Conservation (phyloP, 2,113 vertebrate genomes). For the Actenoides hombroni region DNA sequence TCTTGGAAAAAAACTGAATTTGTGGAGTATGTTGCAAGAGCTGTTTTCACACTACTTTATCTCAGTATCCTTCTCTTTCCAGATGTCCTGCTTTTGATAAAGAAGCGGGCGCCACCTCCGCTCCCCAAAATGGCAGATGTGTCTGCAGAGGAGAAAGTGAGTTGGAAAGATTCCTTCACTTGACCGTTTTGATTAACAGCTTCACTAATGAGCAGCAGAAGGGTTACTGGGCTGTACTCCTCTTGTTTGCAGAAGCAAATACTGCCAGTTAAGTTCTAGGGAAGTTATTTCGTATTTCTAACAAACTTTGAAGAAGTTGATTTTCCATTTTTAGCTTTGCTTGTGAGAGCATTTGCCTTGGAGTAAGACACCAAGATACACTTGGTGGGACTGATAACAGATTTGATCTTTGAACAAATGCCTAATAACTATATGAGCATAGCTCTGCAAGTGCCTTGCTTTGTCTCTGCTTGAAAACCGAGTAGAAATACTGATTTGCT, state of each 20-base stretch:
- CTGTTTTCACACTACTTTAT: fast-evolving
- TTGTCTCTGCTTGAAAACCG: not conserved
- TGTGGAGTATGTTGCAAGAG: not conserved
- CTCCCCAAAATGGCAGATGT: slow-evolving; percentile 90
- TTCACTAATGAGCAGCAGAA: not conserved
- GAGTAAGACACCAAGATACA: not conserved
- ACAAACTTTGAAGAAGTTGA: not conserved
- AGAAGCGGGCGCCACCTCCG: slow-evolving; percentile 83
- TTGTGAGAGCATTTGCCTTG: not conserved
- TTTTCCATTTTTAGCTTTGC: not conserved
- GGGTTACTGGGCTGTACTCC: fast-evolving
- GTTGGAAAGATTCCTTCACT: not conserved
- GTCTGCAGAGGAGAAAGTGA: slow-evolving; percentile 91
- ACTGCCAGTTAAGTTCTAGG: not conserved
- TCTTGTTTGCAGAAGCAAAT: not conserved
- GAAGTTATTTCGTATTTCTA: not conserved
- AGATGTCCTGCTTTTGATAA: slow-evolving; percentile 92
- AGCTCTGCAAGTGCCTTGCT: not conserved
- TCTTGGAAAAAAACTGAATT: not conserved
- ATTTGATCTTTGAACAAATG: not conserved
- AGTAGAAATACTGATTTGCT: not conserved
- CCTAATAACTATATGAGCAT: not conserved
- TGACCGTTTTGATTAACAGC: fast-evolving
- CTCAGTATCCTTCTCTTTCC: not conserved
- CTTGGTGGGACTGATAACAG: not conserved